Evolutionary conservation across 2,113 vertebrate genomes (phyloP).

Genomic region (Piliocolobus tephrosceles): DNA sequence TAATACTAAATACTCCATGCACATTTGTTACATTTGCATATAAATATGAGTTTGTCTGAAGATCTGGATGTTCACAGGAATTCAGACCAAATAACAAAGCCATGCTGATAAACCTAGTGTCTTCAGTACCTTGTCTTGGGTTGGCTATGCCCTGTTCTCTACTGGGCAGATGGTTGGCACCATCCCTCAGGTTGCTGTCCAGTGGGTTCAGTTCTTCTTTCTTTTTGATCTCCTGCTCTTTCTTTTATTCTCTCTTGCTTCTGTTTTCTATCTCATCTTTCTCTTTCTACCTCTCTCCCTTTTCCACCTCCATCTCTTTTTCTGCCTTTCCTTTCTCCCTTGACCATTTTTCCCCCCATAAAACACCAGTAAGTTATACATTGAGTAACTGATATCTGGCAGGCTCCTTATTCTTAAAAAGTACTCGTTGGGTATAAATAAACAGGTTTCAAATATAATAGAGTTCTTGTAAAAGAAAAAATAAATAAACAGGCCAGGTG

Average conservation of each 20-base stretch:
- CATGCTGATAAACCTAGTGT: background rate
- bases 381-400: background rate
- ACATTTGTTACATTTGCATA: background rate
- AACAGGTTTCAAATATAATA: slow-evolving; percentile 6
- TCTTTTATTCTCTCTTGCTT: background rate
- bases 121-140: background rate
- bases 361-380: background rate
- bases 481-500: too few relatives aligned
- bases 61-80: background rate
- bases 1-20: background rate
- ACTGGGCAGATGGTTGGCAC: background rate
- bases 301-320: background rate
- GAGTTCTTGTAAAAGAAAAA: background rate
- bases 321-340: background rate
- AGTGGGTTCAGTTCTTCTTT: background rate
- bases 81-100: background rate
- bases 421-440: background rate
- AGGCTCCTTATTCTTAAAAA: background rate
- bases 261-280: background rate
- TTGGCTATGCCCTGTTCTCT: background rate
- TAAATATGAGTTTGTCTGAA: slow-evolving; percentile 3
- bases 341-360: background rate
- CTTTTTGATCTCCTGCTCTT: background rate
- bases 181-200: background rate
- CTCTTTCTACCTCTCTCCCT: background rate